phyloP scores from a whole-genome alignment of 1,140 invertebrate genomes.

The Drosophila nigromelanica region DNA sequence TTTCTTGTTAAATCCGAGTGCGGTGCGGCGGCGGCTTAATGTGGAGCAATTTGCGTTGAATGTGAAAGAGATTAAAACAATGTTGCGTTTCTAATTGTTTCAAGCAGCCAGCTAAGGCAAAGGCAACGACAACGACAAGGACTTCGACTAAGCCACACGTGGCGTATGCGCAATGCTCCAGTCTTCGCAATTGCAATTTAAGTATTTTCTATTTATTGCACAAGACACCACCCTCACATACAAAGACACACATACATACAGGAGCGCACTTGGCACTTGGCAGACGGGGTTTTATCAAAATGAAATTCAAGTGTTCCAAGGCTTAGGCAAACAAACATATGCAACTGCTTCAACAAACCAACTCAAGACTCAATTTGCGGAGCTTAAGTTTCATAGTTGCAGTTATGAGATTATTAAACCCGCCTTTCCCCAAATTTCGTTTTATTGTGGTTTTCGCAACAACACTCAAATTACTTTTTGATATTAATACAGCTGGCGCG shows the following conservation, averaged over 20 bases:
- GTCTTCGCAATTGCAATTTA: constrained; percentile 60
- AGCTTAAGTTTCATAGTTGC: constrained; percentile 57
- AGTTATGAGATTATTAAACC: constrained; percentile 69
- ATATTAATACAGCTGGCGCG: constrained; percentile 21
- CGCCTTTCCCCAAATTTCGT: not conserved
- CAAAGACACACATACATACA: not conserved
- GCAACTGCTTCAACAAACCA: constrained; percentile 26
- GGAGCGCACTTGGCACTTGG: too few species aligned
- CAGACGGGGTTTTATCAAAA: not conserved
- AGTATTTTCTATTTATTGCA: constrained; percentile 76
- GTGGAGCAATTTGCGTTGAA: constrained; percentile 79
- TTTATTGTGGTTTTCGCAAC: constrained; percentile 9
- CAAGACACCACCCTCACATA: not conserved
- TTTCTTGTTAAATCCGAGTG: constrained; percentile 46
- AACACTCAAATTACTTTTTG: constrained; percentile 39
- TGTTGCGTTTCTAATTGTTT: constrained; percentile 83
- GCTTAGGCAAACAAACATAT: constrained; percentile 18
- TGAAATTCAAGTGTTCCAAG: not conserved
- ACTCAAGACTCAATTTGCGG: constrained; percentile 50
- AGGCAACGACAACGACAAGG: constrained; percentile 17
- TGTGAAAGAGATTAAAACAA: constrained; percentile 82
- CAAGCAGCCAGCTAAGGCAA: constrained; percentile 60
- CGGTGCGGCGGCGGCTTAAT: constrained; percentile 70
- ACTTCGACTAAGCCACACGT: constrained; percentile 19
- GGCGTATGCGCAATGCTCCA: constrained; percentile 14